phyloP scores from a whole-genome alignment of 2,888 invertebrate species.

The Prosopocoilus inquinatus region DNA sequence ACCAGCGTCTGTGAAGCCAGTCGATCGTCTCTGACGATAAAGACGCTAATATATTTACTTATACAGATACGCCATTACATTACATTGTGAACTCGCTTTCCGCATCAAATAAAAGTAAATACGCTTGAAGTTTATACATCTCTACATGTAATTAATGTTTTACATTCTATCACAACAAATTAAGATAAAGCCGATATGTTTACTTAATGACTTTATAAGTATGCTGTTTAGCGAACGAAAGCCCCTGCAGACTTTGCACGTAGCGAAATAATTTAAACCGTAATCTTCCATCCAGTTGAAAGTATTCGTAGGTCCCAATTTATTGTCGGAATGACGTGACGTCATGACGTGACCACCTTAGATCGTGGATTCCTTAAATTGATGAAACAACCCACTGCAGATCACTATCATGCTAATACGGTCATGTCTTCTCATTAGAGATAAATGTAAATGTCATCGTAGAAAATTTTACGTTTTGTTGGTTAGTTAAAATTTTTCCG shows the following conservation, averaged over 20 bases:
- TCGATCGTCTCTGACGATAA: conserved; percentile 40
- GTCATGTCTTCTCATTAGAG: conserved; percentile 39
- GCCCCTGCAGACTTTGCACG: no score
- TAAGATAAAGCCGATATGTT: conserved; percentile 34
- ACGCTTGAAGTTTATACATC: conserved; percentile 29
- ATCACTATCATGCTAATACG: conserved; percentile 42
- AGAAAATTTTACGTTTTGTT: neutral
- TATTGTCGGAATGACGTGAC: conserved; percentile 21
- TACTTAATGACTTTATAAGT: conserved; percentile 19
- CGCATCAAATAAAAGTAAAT: conserved; percentile 28
- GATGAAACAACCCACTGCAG: conserved; percentile 28
- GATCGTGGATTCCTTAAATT: conserved; percentile 28
- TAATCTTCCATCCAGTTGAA: neutral
- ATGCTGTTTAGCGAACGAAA: no score
- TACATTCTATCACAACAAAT: conserved; percentile 39
- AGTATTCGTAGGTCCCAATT: conserved; percentile 11
- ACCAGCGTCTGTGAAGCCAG: conserved; percentile 33
- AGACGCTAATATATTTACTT: conserved; percentile 31
- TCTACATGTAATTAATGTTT: conserved; percentile 36
- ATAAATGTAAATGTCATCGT: conserved; percentile 38
- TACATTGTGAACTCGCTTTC: conserved; percentile 14
- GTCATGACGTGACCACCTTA: conserved; percentile 32
- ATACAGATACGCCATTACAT: conserved; percentile 29
- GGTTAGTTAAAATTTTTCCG: neutral
- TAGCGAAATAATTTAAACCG: neutral